phyloP scores from a whole-genome alignment of 1,140 invertebrate species.

The Drosophila erecta region DNA sequence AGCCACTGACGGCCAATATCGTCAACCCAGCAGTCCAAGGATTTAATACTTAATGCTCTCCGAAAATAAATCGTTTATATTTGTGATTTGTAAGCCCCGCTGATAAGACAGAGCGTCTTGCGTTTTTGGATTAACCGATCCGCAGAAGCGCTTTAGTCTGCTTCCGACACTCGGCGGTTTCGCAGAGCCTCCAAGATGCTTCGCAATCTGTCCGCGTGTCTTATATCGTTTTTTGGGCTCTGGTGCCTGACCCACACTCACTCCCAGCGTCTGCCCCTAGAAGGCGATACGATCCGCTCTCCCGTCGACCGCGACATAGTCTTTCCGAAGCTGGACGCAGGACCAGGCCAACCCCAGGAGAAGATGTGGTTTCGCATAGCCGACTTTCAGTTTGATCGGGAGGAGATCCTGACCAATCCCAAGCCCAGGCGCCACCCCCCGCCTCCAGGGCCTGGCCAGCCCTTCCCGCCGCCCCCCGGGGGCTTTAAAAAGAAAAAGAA shows the following conservation, averaged over 20 bases:
- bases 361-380: conserved; percentile 42
- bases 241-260: conserved; percentile 6
- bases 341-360: conserved; percentile 6
- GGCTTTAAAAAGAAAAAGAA: conserved; percentile 47
- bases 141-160: conserved; percentile 45
- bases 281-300: conserved; percentile 23
- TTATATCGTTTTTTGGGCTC: conserved; percentile 27
- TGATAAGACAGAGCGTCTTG: conserved; percentile 51
- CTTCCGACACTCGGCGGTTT: conserved; percentile 44
- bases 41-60: conserved; percentile 54
- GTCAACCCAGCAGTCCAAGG: conserved; percentile 55
- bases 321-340: conserved; percentile 23
- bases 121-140: conserved; percentile 27
- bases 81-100: conserved; percentile 23
- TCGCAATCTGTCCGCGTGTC: neutral
- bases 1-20: conserved; percentile 40
- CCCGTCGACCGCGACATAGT: conserved; percentile 52
- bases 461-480: conserved; percentile 59
- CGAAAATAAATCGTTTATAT: conserved; percentile 54
- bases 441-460: conserved; percentile 47
- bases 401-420: conserved; percentile 21
- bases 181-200: conserved; percentile 39
- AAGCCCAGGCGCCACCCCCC: conserved; percentile 3
- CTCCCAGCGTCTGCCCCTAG: neutral
- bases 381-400: conserved; percentile 35